Evolutionary conservation across 2,113 vertebrate species (phyloP), one percentile per base, ranked within the genome.

Genomic region (Pyxicephalus adspersus): DNA sequence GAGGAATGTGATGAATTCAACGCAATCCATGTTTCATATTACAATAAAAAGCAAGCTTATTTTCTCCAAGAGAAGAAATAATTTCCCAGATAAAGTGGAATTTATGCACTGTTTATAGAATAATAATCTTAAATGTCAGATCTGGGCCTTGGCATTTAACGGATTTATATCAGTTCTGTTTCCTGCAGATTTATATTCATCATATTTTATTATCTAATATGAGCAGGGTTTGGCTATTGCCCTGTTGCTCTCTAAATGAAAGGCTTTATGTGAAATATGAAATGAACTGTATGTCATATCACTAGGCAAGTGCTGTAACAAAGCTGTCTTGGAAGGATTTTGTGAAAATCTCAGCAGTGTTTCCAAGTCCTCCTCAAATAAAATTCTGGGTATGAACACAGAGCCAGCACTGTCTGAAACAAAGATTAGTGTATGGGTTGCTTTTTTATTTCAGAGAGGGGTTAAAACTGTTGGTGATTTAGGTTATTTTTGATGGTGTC

Each of bases 11-110:
- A 83, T 92, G 88, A 91, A 90, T 90, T 89, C 87, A 83, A 83
- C 73, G 83, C 87, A 70, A 70, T 86, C 78, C 84, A 84, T 83
- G 82, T 83, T 26, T 0, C 31, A 71, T 84, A 72, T 86, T 84
- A 74, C 88, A 91, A 91, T 89, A 79, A 64, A 89, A 91, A 92
- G 84, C 89, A 92, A 85, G 90, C 91, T 88, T n/a, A 18, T 86
- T 86, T 83, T 84, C 3, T 54, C 34, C 55, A 74, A 74, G 71
- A 58, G 71, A n/a, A 55, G 13, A 60, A 22, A 58, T 23, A 23
- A 58, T 74, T 22, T 38, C 71, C 60, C 73, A 76, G 85, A 82
- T 87, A 84, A 83, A 87, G 83, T 84, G 81, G 72, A 88, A 76
- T 83, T 57, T 84, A 85, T 85, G 77, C 83, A 85, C 83, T 76